These are phyloP conservation scores for Agonum fuliginosum DNA, from an alignment of 2,888 invertebrate genomes.

Conservation along the genomic window DNA sequence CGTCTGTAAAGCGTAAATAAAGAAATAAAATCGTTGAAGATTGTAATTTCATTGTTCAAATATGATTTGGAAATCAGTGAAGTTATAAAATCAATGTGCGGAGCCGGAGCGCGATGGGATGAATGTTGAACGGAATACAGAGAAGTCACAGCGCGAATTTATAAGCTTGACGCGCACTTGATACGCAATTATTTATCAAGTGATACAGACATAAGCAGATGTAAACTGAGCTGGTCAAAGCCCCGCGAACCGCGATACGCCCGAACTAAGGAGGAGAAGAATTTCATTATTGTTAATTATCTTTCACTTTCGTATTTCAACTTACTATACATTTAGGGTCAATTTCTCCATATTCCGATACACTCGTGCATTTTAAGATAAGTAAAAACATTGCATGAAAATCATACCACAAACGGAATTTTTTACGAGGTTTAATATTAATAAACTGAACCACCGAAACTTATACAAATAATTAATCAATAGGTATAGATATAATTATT, in stretches of 20 bases:
- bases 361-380: too few species aligned
- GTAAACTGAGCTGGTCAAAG: too few species aligned
- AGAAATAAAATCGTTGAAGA: not conserved
- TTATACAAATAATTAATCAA: too few species aligned
- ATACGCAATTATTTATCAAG: slow-evolving; percentile 7
- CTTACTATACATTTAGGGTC: too few species aligned
- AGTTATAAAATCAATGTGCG: slow-evolving; percentile 1
- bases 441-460: too few species aligned
- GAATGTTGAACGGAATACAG: slow-evolving; percentile 12
- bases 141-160: not conserved
- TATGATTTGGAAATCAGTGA: slow-evolving; percentile 8
- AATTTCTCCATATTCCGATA: too few species aligned
- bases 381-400: too few species aligned
- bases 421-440: too few species aligned
- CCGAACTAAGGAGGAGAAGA: not conserved
- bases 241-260: not conserved
- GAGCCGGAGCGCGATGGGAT: not conserved
- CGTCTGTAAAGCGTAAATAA: not conserved
- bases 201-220: not conserved
- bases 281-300: too few species aligned
- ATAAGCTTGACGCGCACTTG: not conserved
- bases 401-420: too few species aligned
- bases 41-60: not conserved
- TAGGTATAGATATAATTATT: too few species aligned
- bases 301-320: too few species aligned